Percentiles rank a stretch among this genome's conserved stretches.
Conservation (phyloP, 2,113 vertebrate genomes). For the Calyptomena viridis region DNA sequence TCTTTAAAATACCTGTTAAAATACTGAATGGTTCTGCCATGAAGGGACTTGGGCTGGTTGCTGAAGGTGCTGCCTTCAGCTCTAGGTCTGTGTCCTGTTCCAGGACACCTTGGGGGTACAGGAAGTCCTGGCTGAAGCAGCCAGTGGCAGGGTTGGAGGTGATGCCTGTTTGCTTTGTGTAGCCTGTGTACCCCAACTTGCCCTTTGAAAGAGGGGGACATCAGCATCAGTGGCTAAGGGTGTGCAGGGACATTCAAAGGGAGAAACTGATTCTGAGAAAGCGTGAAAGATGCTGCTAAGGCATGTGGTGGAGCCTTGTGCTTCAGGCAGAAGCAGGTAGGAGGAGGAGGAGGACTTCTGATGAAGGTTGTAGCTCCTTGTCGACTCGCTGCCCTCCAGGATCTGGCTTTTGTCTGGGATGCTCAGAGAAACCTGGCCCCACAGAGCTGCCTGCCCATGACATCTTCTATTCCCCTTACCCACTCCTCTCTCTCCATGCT, state of each 20-base stretch:
- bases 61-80: background rate
- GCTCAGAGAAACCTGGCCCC: background rate
- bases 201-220: too few species aligned
- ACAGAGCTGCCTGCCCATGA: background rate
- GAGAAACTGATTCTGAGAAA: background rate
- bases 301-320: background rate
- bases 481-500: background rate
- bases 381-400: accelerated
- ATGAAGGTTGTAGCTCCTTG: background rate
- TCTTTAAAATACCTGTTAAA: background rate
- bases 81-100: background rate
- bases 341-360: background rate
- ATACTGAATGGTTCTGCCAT: background rate
- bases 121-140: background rate
- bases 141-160: accelerated
- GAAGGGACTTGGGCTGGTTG: background rate
- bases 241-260: background rate
- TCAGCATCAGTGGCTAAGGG: accelerated
- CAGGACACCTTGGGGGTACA: background rate
- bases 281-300: background rate
- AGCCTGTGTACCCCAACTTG: background rate
- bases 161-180: background rate
- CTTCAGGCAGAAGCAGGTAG: background rate
- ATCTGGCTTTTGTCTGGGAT: background rate
- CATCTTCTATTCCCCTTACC: background rate